Evolutionary conservation across 2,888 invertebrate species (phyloP), one percentile per base, ranked within the genome.

Genomic region (Drosophila trichaetosa): DNA sequence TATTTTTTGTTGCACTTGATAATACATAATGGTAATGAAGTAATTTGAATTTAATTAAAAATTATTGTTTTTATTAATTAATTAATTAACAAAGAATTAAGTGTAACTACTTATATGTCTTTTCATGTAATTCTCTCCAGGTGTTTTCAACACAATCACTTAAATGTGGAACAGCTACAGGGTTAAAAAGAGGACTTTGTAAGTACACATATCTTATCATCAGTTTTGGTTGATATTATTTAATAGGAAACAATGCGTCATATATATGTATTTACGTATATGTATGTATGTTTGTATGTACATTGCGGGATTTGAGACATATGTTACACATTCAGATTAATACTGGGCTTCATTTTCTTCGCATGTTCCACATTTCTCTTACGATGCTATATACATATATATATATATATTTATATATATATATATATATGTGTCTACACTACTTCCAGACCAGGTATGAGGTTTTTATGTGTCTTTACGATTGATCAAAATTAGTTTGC

Each of bases 61-160:
- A 73, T 73, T 71, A 86, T 75, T 73, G 31, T 64, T 58, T 73
- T 69, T 49, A 21, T 51, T 73, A 68, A 49, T 34, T 63, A 72
- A 56, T 63, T 77, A 74, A 58, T 76, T 70, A 73, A 87, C 67
- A 68, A 70, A 69, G 71, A 79, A 69, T 76, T 77, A 76, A 71
- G 74, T 67, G 79, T 85, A 79, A 66, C 76, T 88, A 86, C 68
- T 79, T 78, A 73, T 80, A 78, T 89, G 86, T 90, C 90, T 87
- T 86, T 90, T 87, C 73, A 67, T 73, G 82, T 68, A 76, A 73
- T 87, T 87, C 87, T 87, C 87, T 87, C 90, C 87, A 73, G 82
- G 87, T 87, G 87, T 87, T 90, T 87, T 57, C 89, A 87, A 87
- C 87, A 87, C 90, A 90, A 87, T 87, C 87, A 90, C 87, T 88